Evolutionary conservation across 2,797 vertebrate genomes (phyloP), one percentile per base, ranked within the genome.

Genomic region (Amblyopsis hoosieri): DNA sequence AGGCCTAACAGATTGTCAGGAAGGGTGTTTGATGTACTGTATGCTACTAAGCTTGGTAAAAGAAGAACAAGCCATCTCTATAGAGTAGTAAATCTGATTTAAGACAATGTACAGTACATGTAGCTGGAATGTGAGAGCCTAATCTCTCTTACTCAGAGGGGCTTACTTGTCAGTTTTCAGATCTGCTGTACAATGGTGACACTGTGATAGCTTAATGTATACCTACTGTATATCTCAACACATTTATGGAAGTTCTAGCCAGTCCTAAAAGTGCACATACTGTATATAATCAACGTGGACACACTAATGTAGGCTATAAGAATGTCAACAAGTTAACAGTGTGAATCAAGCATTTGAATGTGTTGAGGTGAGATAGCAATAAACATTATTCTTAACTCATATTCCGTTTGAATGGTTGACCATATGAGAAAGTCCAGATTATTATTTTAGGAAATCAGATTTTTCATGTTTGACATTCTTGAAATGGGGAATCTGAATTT

Each of bases 81-180:
- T 80, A 84, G 62, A 66, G 66, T 64, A 64, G 70, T 69, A 89
- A 90, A 88, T 79, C 88, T 82, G 81, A 66, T 51, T 87, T 89
- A 89, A 91, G 85, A 81, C 81, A 76, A 84, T 87, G 84, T 67
- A 76, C 86, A 85, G 23, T 29, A 29, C 23, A 29, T 29, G 23
- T 29, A 92, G 80, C 86, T 80, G 78, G 89, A 90, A 90, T 91
- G 87, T 87, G 68, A 85, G 50, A 66, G 65, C 9, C 71, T 90
- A 91, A 90, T 91, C 88, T 85, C 68, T 60, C 64, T 59, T 75
- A 82, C 80, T 85, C 79, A 88, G 76, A 89, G 79, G 80, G 80
- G 70, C 79, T 90, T 91, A 89, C 51, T 85, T 85, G 82, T 85
- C 87, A 79, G 81, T 71, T 74, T 82, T 64, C 71, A 81, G 69